These are phyloP conservation scores for Lamellibrachia luymesi DNA, from an alignment of 1,140 invertebrate genomes.

Conservation along the genomic window DNA sequence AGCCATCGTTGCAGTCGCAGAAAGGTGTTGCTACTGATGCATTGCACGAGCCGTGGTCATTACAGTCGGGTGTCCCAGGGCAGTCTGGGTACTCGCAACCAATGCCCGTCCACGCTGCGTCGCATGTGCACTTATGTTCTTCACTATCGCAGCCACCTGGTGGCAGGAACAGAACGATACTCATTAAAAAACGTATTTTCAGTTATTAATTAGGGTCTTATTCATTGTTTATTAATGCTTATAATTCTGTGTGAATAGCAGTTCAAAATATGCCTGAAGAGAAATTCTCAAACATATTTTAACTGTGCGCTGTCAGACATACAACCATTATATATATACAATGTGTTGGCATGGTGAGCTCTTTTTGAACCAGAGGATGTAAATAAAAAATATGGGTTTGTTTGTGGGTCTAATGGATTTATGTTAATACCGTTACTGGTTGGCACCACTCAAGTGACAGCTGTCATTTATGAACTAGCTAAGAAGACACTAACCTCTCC, in stretches of 20 bases:
- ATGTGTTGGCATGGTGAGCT: no score
- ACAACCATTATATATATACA: no score
- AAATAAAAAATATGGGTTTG: not conserved
- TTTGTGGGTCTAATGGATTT: not conserved
- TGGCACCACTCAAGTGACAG: no score
- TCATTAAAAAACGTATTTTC: no score
- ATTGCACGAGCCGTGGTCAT: slow-evolving; percentile 12
- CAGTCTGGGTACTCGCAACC: slow-evolving; percentile 45
- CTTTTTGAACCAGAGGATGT: not conserved
- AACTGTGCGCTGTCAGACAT: no score
- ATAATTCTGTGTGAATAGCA: no score
- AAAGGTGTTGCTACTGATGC: slow-evolving; percentile 21
- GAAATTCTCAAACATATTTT: no score
- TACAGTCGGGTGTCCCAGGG: slow-evolving; percentile 42
- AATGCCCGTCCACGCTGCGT: slow-evolving; percentile 41
- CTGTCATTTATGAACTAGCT: not conserved
- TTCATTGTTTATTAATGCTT: no score
- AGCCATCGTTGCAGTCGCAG: slow-evolving; percentile 30
- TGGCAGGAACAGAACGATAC: slow-evolving; percentile 11
- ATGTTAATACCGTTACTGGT: no score
- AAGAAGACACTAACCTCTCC: slow-evolving; percentile 32
- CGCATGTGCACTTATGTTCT: slow-evolving; percentile 39
- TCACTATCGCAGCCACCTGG: slow-evolving; percentile 43
- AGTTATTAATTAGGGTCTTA: no score
- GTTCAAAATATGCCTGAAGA: no score